A percentile compares a stretch with the other conserved stretches of the same genome.
Conservation (phyloP, 2,797 vertebrate species). For the Anableps anableps region DNA sequence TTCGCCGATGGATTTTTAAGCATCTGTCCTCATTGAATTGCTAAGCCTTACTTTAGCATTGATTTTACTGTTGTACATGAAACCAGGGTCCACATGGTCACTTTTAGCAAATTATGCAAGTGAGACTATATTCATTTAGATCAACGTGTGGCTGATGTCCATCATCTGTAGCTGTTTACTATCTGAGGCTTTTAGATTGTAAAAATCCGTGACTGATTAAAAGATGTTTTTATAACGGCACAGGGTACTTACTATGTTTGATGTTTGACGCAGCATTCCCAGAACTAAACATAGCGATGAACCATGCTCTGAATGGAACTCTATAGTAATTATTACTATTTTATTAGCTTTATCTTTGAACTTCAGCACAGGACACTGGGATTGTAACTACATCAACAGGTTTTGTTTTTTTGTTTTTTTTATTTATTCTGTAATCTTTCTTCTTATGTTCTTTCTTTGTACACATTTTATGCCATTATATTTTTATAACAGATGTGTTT, state of each 20-base stretch:
- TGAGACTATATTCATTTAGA: neutral
- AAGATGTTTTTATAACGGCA: constrained; percentile 14
- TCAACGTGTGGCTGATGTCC: constrained; percentile 2
- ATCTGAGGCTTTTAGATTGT: constrained; percentile 5
- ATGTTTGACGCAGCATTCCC: constrained; percentile 29
- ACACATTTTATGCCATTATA: constrained; percentile 64
- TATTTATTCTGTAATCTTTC: constrained; percentile 83
- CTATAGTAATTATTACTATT: constrained; percentile 71
- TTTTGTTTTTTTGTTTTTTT: too few relatives aligned
- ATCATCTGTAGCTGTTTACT: constrained; percentile 5
- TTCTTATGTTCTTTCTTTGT: constrained; percentile 60
- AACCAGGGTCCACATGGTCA: neutral
- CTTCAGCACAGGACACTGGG: constrained; percentile 72
- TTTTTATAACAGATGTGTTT: constrained; percentile 58
- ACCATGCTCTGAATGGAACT: constrained; percentile 46
- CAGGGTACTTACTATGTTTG: neutral
- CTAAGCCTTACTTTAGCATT: constrained; percentile 7
- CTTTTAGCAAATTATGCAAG: neutral
- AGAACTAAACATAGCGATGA: constrained; percentile 12
- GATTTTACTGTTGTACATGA: constrained; percentile 5
- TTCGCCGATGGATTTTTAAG: constrained; percentile 33
- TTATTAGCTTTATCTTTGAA: constrained; percentile 72
- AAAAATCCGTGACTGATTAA: constrained; percentile 39
- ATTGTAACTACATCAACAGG: constrained; percentile 72
- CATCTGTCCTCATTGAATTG: constrained; percentile 25